Evolutionary conservation across 23 tunicate species (phyloP).

Genomic region (Trididemnum clinides): DNA sequence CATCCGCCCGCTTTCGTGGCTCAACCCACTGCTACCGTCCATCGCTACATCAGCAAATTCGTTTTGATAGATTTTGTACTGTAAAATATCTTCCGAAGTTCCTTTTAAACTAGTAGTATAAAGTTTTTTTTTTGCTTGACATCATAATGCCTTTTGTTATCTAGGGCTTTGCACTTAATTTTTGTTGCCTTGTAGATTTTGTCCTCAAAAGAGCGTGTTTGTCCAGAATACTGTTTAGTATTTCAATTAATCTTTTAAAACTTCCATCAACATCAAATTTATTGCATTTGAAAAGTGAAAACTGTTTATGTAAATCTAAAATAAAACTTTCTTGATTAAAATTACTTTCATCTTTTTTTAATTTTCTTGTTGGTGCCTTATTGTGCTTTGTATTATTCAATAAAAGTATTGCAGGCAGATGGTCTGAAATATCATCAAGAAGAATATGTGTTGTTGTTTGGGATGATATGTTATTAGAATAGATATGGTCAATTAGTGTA

Average conservation of each 20-base stretch:
- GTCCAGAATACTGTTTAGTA: background rate
- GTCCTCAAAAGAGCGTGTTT: background rate
- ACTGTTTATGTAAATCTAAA: background rate
- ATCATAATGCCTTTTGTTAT: background rate
- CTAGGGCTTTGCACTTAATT: background rate
- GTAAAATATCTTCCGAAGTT: background rate
- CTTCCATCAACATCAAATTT: background rate
- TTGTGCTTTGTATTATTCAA: background rate
- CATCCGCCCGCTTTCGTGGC: too few relatives aligned
- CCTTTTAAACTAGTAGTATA: background rate
- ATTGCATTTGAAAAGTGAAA: background rate
- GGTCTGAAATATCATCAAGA: background rate
- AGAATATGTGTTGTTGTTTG: background rate
- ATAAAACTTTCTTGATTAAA: background rate
- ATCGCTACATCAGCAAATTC: background rate
- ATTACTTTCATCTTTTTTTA: background rate
- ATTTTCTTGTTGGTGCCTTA: background rate
- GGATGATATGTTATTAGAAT: background rate
- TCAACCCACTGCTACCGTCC: too few relatives aligned
- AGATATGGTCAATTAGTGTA: background rate
- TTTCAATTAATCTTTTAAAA: background rate
- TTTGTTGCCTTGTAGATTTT: background rate
- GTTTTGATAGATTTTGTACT: background rate
- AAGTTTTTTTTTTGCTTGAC: background rate
- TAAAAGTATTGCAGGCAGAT: background rate